Base-by-base conservation (phyloP, 2,113 vertebrate species). In the Bombycilla garrulus region DNA sequence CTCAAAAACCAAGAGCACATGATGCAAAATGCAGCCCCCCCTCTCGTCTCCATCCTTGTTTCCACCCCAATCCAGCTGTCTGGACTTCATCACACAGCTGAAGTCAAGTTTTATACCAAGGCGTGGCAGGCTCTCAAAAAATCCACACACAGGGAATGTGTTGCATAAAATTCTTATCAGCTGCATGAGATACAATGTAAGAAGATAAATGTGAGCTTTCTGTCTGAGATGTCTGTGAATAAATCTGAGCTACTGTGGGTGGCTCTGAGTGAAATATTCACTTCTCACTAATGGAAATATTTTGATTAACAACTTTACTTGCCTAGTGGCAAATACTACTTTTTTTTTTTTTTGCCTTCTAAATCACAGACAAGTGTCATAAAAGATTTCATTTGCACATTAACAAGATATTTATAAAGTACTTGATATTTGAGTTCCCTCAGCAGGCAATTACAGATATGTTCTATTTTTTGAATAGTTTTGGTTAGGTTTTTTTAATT, bases 291-390 rank as follows among this genome's bases (percentile, higher is more conserved):
- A 66, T 60, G 70, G 79, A 82, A 94, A 88, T 92, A 76, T 82
- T 80, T 88, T 90, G 88, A 93, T 87, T 94, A 86, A 78, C 51
- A 87, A 45, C 47, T 90, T 70, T 33, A 47, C 90, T 90, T 82
- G 69, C 65, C 65, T 87, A 15, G 50, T 54, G n/a, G 65, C 70
- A 93, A 94, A 62, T 42, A 35, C 5, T 8, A 22, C 21, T 71
- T 81, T 35, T n/a, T 78, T 65, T 35, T 18, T 71, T 81, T 35
- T n/a, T 78, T 65, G 33, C 20, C 18, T 81, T 86, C 90, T 67
- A 82, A 67, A 79, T 92, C 53, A 73, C 23, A 72, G 81, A 50
- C 48, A 79, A 90, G 57, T 67, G 31, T 71, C 86, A 90, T 58
- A 71, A 58, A 93, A 76, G 20, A 67, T 71, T 95, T 79, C n/a